Conservation (phyloP, 2,113 vertebrate genomes). For the Daboia siamensis region DNA sequence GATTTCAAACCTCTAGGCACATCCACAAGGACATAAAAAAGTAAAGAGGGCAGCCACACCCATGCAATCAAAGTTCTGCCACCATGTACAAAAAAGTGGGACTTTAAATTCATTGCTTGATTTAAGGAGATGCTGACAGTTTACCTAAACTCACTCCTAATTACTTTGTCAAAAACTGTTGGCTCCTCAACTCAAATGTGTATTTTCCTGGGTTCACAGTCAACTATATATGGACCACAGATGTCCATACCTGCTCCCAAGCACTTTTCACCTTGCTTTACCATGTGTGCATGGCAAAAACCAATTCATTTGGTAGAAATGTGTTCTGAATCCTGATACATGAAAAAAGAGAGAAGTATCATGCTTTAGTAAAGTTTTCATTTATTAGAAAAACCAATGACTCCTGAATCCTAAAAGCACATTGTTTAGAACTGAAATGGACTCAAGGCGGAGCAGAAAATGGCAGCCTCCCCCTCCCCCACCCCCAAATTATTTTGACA, state of each 20-base stretch:
- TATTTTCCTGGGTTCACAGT: not conserved
- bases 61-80: not conserved
- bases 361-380: not conserved
- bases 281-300: not conserved
- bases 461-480: not conserved
- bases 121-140: not conserved
- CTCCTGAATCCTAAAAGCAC: not conserved
- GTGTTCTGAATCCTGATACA: not conserved
- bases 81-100: not conserved
- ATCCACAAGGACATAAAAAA: not conserved
- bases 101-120: not conserved
- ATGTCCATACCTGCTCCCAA: not conserved
- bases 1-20: not conserved
- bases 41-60: not conserved
- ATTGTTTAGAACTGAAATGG: not conserved
- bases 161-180: not conserved
- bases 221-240: not conserved
- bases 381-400: not conserved
- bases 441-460: not conserved
- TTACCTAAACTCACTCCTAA: not conserved
- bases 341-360: not conserved
- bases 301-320: not conserved
- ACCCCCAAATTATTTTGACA: not conserved
- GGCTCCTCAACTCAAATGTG: not conserved
- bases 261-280: not conserved